Evolutionary conservation across 2,888 invertebrate species (phyloP).

Genomic region (Gryllus longicercus): DNA sequence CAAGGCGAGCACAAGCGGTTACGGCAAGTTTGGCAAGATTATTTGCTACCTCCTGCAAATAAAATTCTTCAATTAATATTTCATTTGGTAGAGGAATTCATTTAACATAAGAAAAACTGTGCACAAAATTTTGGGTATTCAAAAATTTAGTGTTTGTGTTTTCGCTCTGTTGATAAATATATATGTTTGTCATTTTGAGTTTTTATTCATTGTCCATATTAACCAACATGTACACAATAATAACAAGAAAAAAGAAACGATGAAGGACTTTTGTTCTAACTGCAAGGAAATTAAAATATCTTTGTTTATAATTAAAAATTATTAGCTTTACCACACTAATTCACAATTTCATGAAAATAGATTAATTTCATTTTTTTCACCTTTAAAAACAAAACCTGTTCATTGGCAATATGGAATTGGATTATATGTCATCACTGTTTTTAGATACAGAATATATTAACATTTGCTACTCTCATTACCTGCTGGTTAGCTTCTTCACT

Average conservation of each 20-base stretch:
- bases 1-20: conserved; percentile 76
- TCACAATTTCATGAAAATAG: too few species aligned
- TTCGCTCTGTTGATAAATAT: not conserved
- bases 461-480: conserved; percentile 41
- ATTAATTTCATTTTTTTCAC: too few species aligned
- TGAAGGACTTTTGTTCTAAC: too few species aligned
- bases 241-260: too few species aligned
- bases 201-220: not conserved
- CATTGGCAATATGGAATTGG: conserved; percentile 28
- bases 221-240: too few species aligned
- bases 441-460: not conserved
- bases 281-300: too few species aligned
- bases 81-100: not conserved
- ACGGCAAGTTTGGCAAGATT: conserved; percentile 84
- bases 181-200: not conserved
- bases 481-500: conserved; percentile 81
- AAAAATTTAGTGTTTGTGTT: too few species aligned
- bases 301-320: too few species aligned
- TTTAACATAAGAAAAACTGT: too few species aligned
- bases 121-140: too few species aligned
- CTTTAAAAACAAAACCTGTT: too few species aligned
- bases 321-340: too few species aligned
- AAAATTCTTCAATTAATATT: conserved; percentile 22
- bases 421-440: not conserved
- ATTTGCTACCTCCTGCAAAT: conserved; percentile 82